Conservation (phyloP, 2,797 vertebrate genomes). For the Anguilla megastoma region DNA sequence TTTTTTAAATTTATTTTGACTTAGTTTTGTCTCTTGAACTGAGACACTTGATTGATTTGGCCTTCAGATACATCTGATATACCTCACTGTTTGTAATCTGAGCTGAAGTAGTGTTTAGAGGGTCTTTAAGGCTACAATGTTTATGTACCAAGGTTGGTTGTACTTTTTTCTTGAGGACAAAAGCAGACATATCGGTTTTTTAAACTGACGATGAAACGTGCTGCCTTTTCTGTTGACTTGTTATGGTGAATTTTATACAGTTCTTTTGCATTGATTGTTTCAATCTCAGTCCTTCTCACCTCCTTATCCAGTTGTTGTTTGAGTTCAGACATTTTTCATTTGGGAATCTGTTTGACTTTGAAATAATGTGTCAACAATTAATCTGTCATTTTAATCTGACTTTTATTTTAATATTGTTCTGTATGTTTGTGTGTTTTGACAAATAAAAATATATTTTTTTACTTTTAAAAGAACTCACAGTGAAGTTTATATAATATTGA, state of each 20-base stretch:
- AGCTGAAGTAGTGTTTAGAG: not conserved
- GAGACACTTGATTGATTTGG: not conserved
- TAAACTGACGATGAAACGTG: constrained; percentile 7
- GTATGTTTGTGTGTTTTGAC: not conserved
- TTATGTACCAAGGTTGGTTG: not conserved
- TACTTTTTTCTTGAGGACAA: not conserved
- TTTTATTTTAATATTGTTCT: constrained; percentile 1
- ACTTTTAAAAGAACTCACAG: not conserved
- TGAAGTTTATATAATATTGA: not conserved
- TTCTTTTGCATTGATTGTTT: not conserved
- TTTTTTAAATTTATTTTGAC: constrained; percentile 16
- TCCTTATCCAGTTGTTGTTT: not conserved
- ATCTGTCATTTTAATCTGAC: not conserved
- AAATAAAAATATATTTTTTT: constrained; percentile 21
- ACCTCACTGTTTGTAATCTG: not conserved
- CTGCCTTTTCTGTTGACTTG: not conserved
- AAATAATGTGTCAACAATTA: not conserved
- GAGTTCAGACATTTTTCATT: not conserved
- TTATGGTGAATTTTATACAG: not conserved
- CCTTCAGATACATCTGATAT: constrained; percentile 19
- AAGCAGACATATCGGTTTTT: constrained; percentile 26
- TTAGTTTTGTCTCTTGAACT: not conserved
- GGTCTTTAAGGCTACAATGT: not conserved
- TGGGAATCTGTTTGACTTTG: not conserved
- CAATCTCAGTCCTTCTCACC: not conserved